These are phyloP conservation scores for Galbula dea DNA, from an alignment of 2,113 vertebrate genomes.

Conservation along the genomic window DNA sequence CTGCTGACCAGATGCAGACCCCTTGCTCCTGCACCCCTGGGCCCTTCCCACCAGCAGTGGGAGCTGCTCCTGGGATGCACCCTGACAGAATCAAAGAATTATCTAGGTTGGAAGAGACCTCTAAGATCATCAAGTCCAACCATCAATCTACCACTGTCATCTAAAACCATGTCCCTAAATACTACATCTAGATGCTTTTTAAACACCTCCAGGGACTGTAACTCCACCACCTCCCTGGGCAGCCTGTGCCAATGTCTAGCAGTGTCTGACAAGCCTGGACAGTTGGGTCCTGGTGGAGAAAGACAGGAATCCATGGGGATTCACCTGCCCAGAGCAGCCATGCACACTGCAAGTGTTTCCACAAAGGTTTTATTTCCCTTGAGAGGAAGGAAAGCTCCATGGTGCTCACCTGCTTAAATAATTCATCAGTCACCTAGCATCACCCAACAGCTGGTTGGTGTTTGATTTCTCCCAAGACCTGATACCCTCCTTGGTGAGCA, in stretches of 20 bases:
- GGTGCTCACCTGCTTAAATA: neutral
- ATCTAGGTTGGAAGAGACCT: too few relatives aligned
- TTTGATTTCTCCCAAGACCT: neutral
- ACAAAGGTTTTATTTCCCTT: neutral
- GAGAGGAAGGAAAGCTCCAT: neutral
- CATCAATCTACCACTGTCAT: too few relatives aligned
- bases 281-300: neutral
- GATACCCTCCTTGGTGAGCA: fast-evolving
- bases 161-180: too few relatives aligned
- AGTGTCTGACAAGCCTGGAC: neutral
- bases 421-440: fast-evolving
- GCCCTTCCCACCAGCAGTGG: neutral
- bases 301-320: neutral
- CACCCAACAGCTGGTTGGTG: neutral
- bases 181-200: too few relatives aligned
- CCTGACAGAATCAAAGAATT: neutral
- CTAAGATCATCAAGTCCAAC: too few relatives aligned
- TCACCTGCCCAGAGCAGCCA: neutral
- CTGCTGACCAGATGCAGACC: fast-evolving
- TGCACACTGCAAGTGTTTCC: fast-evolving
- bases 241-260: too few relatives aligned
- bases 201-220: too few relatives aligned
- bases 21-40: neutral
- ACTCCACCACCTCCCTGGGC: too few relatives aligned
- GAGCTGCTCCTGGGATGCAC: neutral